Base-by-base conservation (phyloP, 2,113 vertebrate genomes). In the Dolichotis patagonum region DNA sequence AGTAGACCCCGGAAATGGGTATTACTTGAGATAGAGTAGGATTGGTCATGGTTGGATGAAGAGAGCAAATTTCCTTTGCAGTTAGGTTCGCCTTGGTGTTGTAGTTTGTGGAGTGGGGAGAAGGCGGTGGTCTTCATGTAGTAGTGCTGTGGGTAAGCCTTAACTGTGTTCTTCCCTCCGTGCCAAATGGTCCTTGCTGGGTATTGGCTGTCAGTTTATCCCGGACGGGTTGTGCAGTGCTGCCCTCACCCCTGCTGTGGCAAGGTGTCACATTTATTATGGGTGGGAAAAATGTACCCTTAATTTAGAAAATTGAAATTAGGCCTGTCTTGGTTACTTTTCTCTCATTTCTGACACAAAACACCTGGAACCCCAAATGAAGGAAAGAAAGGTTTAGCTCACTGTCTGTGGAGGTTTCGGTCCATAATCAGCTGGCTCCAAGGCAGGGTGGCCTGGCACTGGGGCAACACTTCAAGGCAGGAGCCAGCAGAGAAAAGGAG, bases 271-370 rank as follows among this genome's bases (percentile, higher is more conserved):
- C 13, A 60, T 88, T 91, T 87, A 80, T 52, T 19, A 60, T 38
- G 35, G 3, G 2, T 73, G 0, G 5, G 7, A 10, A 63, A 60
- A 62, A 52, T 54, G 17, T 52, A 17, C 0, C 58, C 43, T 78
- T 7, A 71, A 75, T 93, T 83, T 86, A 87, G 26, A 84, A 85
- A 91, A 32, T 62, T 89, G 3, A 46, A 86, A 85, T 92, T 26
- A 90, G 13, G 3, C 4, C 54, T 56, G 54, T 56, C 17, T 56
- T 56, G 17, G 54, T 56, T 56, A 56, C 54, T 56, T 56, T 56
- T 56, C 54, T 56, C 16, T 56, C 17, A 20, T 56, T 56, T 3
- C 54, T 56, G 54, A 16, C 2, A 56, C 54, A 56, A 56, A 56
- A 56, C 20, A 56, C 54, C 13, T 19, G 17, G 54, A 16, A 56